A percentile compares a stretch with the other conserved stretches of the same genome.
Conservation (phyloP, 2,797 vertebrate genomes). For the Microchirus variegatus region DNA sequence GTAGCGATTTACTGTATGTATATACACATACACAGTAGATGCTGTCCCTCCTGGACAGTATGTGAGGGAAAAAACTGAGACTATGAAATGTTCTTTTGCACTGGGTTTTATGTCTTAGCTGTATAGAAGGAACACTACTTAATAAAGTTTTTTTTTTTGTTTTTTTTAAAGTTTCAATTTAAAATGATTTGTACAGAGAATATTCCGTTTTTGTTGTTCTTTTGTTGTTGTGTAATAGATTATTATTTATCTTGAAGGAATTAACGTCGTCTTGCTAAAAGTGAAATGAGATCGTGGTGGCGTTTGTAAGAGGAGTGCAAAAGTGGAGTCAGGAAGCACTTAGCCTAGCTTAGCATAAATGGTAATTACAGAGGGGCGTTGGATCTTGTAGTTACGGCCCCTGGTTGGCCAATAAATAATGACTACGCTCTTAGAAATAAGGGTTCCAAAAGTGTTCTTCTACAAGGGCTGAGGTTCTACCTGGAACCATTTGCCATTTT, state of each 20-base stretch:
- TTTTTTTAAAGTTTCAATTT: no score
- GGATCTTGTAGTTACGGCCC: background rate
- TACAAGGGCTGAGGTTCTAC: no score
- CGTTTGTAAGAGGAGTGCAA: background rate
- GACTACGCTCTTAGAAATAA: no score
- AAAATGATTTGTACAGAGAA: constrained; percentile 48
- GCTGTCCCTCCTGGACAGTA: constrained; percentile 33
- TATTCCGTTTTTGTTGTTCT: constrained; percentile 10
- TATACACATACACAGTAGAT: constrained; percentile 26
- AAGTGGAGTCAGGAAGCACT: background rate
- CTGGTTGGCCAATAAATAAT: no score
- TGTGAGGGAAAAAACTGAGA: constrained; percentile 64
- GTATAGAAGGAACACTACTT: constrained; percentile 64
- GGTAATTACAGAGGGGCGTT: background rate
- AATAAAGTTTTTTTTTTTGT: no score
- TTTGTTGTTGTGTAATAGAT: constrained; percentile 12
- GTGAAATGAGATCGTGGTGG: background rate
- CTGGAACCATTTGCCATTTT: no score
- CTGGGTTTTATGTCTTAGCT: constrained; percentile 71
- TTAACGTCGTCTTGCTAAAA: constrained; percentile 6
- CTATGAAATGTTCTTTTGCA: constrained; percentile 78
- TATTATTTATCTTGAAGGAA: constrained; percentile 32
- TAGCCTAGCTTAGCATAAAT: constrained; percentile 7
- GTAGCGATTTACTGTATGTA: constrained; percentile 65
- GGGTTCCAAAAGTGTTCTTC: no score